phyloP scores from a whole-genome alignment of 1,140 invertebrate species.

The Penaeus chinensis region DNA sequence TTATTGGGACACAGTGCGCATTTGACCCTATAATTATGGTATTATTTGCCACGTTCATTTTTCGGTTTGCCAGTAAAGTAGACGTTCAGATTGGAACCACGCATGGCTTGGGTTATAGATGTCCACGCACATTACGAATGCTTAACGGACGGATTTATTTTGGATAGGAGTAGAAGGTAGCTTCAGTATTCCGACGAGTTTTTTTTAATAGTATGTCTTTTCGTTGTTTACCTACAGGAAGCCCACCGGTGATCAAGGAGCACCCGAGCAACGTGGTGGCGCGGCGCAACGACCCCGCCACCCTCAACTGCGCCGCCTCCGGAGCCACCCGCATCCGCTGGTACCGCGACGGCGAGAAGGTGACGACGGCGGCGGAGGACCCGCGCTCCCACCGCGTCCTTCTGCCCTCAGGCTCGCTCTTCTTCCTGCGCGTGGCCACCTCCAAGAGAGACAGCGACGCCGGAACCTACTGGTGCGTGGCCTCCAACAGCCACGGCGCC shows the following conservation, averaged over 20 bases:
- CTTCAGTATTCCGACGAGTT: no score
- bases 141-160: no score
- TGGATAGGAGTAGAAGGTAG: no score
- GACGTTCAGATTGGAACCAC: no score
- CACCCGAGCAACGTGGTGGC: constrained; percentile 39
- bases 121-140: no score
- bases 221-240: background rate
- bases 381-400: constrained; percentile 41
- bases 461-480: constrained; percentile 56
- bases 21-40: no score
- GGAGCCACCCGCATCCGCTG: constrained; percentile 41
- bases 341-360: constrained; percentile 49
- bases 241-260: constrained; percentile 47
- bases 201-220: background rate
- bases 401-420: constrained; percentile 40
- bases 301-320: constrained; percentile 50
- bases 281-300: constrained; percentile 49
- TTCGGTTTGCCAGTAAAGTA: no score
- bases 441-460: constrained; percentile 43
- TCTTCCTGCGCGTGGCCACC: constrained; percentile 44
- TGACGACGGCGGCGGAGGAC: constrained; percentile 18
- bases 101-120: no score
- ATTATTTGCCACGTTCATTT: no score
- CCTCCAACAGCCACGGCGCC: constrained; percentile 38
- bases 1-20: no score